Evolutionary conservation across 2,888 invertebrate genomes (phyloP), one percentile per base, ranked within the genome.

Genomic region (Epinotia bilunana): DNA sequence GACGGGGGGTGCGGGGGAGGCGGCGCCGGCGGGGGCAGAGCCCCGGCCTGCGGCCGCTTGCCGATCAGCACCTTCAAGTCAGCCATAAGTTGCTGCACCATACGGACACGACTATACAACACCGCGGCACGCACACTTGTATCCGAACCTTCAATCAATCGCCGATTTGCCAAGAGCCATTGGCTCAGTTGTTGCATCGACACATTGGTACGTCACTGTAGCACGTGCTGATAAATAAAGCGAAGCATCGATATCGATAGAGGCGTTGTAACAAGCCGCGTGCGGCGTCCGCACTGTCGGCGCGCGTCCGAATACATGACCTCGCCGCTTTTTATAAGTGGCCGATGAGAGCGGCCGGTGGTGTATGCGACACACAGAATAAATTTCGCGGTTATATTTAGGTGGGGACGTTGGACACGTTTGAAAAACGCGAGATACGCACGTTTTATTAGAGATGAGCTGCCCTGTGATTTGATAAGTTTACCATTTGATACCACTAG

Each of bases 301-400:
- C 81, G 82, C 81, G 83, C 87, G 86, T 82, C 81, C 84, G 85
- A 83, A 86, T 89, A 84, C 86, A 85, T 91, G 93, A 92, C 93
- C 94, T 94, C 93, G 89, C 84, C 86, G 89, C 93, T 93, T 93
- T 93, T 93, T 93, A 93, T 93, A 93, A 91, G 91, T 90, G 89
- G 83, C 90, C 90, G 90, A 90, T 89, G 92, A 91, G 91, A 85
- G 88, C 88, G 90, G 88, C 90, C 92, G 89, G 89, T 90, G 87
- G 84, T 81, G 79, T 90, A 85, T 87, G 84, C 86, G 86, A 83
- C 89, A 88, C 86, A 88, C 86, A 86, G 81, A 87, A 88, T 85
- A 84, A 86, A 87, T 84, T 84, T 83, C 83, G 83, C 83, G 86
- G 89, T 90, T 92, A 92, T 91, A 92, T 90, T 92, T 92, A 92